Percentiles rank a stretch among this genome's conserved stretches.
Evolutionary conservation across 2,888 invertebrate genomes (phyloP).

Genomic region (Seira sanloemensis): DNA sequence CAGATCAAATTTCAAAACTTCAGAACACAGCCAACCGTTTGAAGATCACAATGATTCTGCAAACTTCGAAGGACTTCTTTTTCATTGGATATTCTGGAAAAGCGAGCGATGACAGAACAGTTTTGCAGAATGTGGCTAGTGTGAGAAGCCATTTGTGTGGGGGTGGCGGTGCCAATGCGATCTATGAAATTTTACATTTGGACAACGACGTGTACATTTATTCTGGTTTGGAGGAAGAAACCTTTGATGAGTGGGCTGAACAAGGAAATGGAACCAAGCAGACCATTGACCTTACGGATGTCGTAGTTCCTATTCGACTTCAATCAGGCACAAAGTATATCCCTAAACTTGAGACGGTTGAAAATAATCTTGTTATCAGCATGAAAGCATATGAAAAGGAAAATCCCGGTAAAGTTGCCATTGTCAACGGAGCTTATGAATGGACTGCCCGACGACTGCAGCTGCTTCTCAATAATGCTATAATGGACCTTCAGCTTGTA

Average conservation of each 20-base stretch:
- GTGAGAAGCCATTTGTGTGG: conserved; percentile 30
- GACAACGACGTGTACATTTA: conserved; percentile 39
- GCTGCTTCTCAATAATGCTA: neutral
- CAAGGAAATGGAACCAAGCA: too few species aligned
- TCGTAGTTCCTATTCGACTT: conserved; percentile 14
- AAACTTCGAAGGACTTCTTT: neutral
- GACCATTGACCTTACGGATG: conserved; percentile 26
- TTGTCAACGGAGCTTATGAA: neutral
- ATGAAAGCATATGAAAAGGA: conserved; percentile 6
- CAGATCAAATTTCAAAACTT: neutral
- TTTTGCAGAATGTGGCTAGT: conserved; percentile 19
- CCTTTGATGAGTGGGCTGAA: too few species aligned
- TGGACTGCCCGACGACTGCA: neutral
- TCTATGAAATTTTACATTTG: conserved; percentile 31
- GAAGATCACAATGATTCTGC: neutral
- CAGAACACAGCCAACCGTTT: neutral
- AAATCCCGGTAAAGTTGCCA: conserved; percentile 13
- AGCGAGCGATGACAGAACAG: neutral
- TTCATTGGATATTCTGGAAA: conserved; percentile 1
- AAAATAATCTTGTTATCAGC: neutral
- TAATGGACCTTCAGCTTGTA: conserved; percentile 17
- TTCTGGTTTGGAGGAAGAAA: conserved; percentile 18
- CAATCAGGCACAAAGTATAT: conserved; percentile 1
- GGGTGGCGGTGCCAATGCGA: conserved; percentile 21
- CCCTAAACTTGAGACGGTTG: neutral